Base-by-base conservation (phyloP, 2,888 invertebrate species). In the Bedellia somnulentella region DNA sequence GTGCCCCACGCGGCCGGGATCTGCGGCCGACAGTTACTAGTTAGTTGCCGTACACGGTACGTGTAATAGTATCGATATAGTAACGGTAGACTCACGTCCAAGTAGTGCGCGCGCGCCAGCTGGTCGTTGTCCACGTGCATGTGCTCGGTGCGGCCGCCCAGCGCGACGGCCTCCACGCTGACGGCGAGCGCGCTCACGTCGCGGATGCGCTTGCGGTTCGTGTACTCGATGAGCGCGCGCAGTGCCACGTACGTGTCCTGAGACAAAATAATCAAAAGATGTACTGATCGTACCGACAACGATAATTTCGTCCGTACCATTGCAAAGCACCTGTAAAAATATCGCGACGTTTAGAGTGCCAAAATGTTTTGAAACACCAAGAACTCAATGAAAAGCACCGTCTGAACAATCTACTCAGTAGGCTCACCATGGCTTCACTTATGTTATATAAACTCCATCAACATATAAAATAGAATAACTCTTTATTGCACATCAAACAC, bases 1-100 rank as follows among this genome's bases (percentile, higher is more conserved):
- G 92, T 93, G 47, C 96, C 96, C 89, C 92, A 96, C 26, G 94
- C 94, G 48, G 88, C 84, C 0, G 93, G 92, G 57, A 94, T 91
- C 87, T 89, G 44, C 6, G 2, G 6, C 29, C 45, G 45, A 45
- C 46, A 83, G n/a, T 84, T 47, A 87, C 83, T 35, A 88, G 8
- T 26, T 11, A 26, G 5, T 13, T 11, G 5, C 5, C 18, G 9
- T 18, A 18, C 9, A 18, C 9, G 5, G 5, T 18, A 18, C 5
- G 18, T 18, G 18, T 18, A 18, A 18, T 18, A 9, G 18, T 18
- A 18, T 6, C 9, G 9, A 18, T 9, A 18, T 18, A 18, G 5
- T 18, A 18, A 18, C 5, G 5, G 18, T 18, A 6, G 9, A 18
- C 18, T 18, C 18, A 18, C 18, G 18, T 91, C 86, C 34, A 93